Evolutionary conservation across 2,888 invertebrate genomes (phyloP).

Genomic region (Ectemnius cavifrons): DNA sequence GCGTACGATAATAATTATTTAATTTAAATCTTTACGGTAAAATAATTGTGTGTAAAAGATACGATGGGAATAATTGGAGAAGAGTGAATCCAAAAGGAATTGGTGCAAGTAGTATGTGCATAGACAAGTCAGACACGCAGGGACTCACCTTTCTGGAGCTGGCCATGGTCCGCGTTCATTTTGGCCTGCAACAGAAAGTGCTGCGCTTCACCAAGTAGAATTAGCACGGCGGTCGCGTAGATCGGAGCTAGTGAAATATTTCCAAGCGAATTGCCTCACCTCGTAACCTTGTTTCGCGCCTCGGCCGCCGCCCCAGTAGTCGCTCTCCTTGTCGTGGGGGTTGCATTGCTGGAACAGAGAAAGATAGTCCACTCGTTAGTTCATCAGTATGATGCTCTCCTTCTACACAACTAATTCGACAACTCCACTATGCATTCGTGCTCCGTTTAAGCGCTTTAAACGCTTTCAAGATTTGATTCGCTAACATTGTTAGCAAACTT

Average conservation of each 20-base stretch:
- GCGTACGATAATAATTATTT: no score
- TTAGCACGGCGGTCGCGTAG: slow-evolving; percentile 53
- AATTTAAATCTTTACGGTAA: no score
- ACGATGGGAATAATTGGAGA: no score
- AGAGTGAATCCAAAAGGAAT: no score
- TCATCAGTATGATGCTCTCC: neutral
- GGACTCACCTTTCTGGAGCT: slow-evolving; percentile 80
- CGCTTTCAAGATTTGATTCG: no score
- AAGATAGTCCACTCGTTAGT: slow-evolving; percentile 18
- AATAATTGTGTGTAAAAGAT: no score
- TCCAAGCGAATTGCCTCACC: slow-evolving; percentile 67
- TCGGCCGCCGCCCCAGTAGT: slow-evolving; percentile 76
- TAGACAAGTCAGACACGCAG: neutral
- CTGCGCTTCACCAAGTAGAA: slow-evolving; percentile 75
- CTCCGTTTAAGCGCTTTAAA: no score
- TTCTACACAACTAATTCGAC: neutral
- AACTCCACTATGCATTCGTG: no score
- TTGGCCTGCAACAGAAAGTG: slow-evolving; percentile 79
- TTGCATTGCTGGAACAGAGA: slow-evolving; percentile 75
- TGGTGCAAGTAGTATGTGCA: no score
- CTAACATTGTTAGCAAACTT: no score
- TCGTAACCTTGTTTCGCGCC: slow-evolving; percentile 77
- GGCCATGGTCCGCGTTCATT: slow-evolving; percentile 79
- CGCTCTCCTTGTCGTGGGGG: slow-evolving; percentile 76
- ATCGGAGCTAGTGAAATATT: slow-evolving; percentile 53